phyloP scores from a whole-genome alignment of 2,888 invertebrate genomes.

The Leptodirus hochenwartii region DNA sequence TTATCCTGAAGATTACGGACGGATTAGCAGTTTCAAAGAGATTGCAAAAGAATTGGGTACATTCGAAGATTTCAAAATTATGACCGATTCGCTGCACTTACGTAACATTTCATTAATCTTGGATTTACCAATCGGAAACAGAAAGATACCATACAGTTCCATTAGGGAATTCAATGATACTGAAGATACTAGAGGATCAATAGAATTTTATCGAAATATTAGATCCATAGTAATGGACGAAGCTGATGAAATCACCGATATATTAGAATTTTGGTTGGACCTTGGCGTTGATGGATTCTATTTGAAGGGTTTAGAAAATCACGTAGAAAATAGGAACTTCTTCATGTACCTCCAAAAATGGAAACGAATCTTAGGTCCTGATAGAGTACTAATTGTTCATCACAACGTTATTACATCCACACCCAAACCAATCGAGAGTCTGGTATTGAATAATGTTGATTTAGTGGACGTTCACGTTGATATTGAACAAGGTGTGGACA shows the following conservation, averaged over 20 bases:
- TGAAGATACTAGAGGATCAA: constrained; percentile 13
- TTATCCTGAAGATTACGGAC: constrained; percentile 60
- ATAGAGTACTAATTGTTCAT: constrained; percentile 48
- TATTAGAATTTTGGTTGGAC: constrained; percentile 48
- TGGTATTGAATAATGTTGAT: constrained; percentile 47
- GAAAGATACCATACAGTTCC: no score
- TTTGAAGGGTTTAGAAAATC: constrained; percentile 57
- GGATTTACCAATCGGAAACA: constrained; percentile 62
- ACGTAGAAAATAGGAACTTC: constrained; percentile 40
- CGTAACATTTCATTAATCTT: constrained; percentile 59
- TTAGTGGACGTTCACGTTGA: constrained; percentile 51
- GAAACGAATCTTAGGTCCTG: constrained; percentile 44
- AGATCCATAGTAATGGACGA: constrained; percentile 3
- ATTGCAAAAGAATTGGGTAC: constrained; percentile 54
- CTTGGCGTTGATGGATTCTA: constrained; percentile 80
- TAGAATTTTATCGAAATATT: no score
- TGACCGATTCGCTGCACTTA: constrained; percentile 43
- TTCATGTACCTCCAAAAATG: constrained; percentile 40
- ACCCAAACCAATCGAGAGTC: constrained; percentile 30
- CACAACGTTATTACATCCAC: constrained; percentile 33
- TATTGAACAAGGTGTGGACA: constrained; percentile 35
- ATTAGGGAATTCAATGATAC: constrained; percentile 20
- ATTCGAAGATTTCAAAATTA: constrained; percentile 43
- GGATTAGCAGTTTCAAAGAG: constrained; percentile 41
- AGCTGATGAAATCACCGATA: constrained; percentile 30